Base-by-base conservation (phyloP, 2,888 invertebrate species). In the Zele albiditarsus region DNA sequence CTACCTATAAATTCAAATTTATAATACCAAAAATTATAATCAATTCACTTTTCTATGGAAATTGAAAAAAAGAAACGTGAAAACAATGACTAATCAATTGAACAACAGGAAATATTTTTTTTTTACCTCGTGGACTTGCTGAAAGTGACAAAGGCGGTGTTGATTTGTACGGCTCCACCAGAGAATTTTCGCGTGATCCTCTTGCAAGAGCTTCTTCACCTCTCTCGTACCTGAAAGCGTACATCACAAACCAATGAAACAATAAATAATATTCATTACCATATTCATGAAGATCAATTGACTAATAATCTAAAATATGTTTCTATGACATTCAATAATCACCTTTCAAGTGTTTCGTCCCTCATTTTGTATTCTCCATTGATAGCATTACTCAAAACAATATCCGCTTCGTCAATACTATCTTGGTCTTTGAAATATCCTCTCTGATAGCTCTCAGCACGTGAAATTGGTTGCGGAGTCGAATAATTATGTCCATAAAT, bases 101-200 rank as follows among this genome's bases (percentile, higher is more conserved):
- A 31, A 31, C 4, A 31, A 31, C 6, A 31, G 31, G 6, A 31
- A 31, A 6, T 3, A 31, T 3, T 6, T 31, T 31, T 57, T 49
- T 25, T 20, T 76, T 83, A 89, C 89, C 88, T 78, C 85, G 84
- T 33, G 88, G 87, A 80, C 88, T 88, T 25, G 85, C 86, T 2
- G 84, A 84, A 58, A 82, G 82, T 8, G 87, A 87, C 80, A 85
- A 82, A 10, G 87, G 85, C 53, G 85, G 83, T 25, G 86, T 82
- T 33, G 78, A 81, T 75, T 87, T 88, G 82, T 91, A 92, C 3
- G 92, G 91, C 83, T 92, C 92, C 57, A 92, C 91, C 69, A 92
- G 89, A 60, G 91, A 92, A 78, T 91, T 91, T 80, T 90, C 89
- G 74, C 88, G 84, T 79, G 87, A 86, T 75, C 83, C 84, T 81